Conservation (phyloP, 1,140 invertebrate species). For the Antheraea mylitta region DNA sequence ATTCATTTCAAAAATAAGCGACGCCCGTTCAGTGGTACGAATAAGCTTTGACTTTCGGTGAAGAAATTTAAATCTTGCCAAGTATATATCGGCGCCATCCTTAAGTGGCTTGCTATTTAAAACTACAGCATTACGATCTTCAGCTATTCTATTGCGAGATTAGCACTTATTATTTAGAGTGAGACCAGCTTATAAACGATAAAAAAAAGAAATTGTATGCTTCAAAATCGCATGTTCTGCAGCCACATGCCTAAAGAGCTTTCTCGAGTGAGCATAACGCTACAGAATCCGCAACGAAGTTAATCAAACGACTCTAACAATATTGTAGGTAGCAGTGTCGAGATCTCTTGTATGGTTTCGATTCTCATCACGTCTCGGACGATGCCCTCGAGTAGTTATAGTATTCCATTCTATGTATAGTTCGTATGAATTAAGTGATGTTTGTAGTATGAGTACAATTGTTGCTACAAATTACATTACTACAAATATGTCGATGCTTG, state of each 20-base stretch:
- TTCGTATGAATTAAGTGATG: not conserved
- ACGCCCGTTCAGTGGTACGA: no score
- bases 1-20: no score
- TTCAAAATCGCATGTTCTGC: not conserved
- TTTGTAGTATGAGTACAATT: not conserved
- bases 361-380: constrained; percentile 23
- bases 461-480: no score
- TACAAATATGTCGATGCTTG: no score
- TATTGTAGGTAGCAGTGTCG: constrained; percentile 10
- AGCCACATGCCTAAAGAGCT: not conserved
- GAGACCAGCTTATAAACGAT: no score
- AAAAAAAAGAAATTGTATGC: not conserved
- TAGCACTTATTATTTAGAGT: no score
- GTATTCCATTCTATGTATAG: not conserved
- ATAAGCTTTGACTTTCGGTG: no score
- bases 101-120: no score
- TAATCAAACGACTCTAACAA: constrained; percentile 1
- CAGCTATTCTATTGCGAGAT: no score
- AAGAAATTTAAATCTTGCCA: no score
- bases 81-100: no score
- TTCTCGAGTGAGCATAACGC: not conserved
- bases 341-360: constrained; percentile 18
- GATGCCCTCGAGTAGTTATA: constrained; percentile 13
- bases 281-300: constrained; percentile 1
- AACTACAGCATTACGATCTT: no score